phyloP scores from a whole-genome alignment of 2,113 vertebrate genomes.

The Corydoras sp. region DNA sequence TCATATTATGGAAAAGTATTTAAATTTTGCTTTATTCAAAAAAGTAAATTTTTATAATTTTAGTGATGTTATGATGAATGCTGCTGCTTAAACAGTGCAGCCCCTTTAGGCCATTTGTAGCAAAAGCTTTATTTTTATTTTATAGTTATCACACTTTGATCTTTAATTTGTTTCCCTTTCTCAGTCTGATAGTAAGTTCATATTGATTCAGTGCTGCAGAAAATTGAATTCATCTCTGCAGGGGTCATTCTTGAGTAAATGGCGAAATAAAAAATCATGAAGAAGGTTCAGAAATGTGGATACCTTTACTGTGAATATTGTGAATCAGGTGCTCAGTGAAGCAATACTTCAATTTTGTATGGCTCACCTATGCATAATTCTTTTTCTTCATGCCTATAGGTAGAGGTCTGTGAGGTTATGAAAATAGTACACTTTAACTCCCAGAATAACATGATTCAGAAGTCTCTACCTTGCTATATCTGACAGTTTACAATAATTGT shows the following conservation, averaged over 20 bases:
- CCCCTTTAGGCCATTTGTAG: too few species aligned
- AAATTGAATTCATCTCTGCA: background rate
- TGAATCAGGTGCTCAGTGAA: background rate
- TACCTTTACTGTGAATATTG: background rate
- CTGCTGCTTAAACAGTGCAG: too few species aligned
- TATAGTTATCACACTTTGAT: background rate
- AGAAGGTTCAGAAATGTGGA: background rate
- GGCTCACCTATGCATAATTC: constrained; percentile 13
- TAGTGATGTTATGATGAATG: too few species aligned
- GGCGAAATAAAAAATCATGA: constrained; percentile 4
- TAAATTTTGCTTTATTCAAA: too few species aligned
- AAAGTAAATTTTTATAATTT: too few species aligned
- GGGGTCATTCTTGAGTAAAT: background rate
- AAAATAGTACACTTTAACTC: background rate
- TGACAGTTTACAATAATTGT: background rate
- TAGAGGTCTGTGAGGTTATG: background rate
- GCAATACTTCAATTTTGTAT: constrained; percentile 16
- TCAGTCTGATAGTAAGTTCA: background rate
- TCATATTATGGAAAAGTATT: too few species aligned
- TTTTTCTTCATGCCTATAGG: constrained; percentile 4
- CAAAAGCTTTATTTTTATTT: too few species aligned
- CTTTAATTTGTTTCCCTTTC: constrained; percentile 3
- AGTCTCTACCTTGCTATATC: background rate
- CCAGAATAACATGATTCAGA: constrained; percentile 14
- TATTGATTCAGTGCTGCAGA: constrained; percentile 2